Evolutionary conservation across 1,140 invertebrate species (phyloP), one percentile per base, ranked within the genome.

Genomic region (Zaprionus ornatus): DNA sequence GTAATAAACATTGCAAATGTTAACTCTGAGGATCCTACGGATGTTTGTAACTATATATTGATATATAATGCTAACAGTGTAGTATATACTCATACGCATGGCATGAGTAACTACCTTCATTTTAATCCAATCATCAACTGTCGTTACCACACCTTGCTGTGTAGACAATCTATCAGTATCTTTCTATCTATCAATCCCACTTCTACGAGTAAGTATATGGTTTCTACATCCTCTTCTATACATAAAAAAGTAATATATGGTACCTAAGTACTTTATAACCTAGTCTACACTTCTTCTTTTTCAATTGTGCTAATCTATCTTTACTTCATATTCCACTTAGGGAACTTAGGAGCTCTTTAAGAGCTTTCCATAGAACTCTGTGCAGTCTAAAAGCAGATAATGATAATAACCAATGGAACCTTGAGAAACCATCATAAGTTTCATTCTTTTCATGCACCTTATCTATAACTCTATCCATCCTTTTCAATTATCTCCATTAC

Each of bases 1-100:
- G 59, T 50, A 65, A 65, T 1, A 19, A 37, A 23, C 1, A 23
- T 56, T 42, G 45, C 45, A 50, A 50, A 50, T 50, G 45, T 50
- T 23, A 50, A 50, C 45, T 45, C 40, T 50, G 21, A 19, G 13
- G 1, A 23, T 4, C 1, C 45, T 4, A 13, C 4, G n/a, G n/a
- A n/a, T n/a, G n/a, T n/a, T n/a, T n/a, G n/a, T n/a, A n/a, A n/a
- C n/a, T n/a, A n/a, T 9, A 21, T 2, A 17, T 42, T 9, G 27
- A 37, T 17, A 6, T 42, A 9, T 29, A 10, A 29, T 29, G 9
- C 3, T 10, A 3, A 29, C 9, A 29, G 29, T 1, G 29, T 1
- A 0, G 6, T 42, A 17, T 6, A 42, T 42, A 42, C 9, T 42
- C 40, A 17, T 17, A 3, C 3, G 7, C n/a, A 17, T 7, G n/a